Conservation (phyloP, 1,140 invertebrate species). For the Sweltsa coloradensis region DNA sequence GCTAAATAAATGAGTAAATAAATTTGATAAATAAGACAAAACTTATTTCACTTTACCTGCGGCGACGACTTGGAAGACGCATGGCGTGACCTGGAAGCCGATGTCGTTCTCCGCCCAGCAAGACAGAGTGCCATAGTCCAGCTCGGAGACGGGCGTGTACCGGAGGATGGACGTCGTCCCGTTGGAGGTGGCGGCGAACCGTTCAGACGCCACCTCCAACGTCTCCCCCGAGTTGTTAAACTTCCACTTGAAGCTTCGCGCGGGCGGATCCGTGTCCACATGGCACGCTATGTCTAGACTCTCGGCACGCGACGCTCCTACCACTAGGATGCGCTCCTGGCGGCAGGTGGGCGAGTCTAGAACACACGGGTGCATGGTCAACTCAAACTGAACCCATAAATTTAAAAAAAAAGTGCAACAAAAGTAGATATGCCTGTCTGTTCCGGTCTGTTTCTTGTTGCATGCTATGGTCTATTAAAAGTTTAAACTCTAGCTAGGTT, state of each 20-base stretch:
- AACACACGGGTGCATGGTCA: no score
- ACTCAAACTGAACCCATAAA: no score
- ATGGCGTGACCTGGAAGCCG: constrained; percentile 31
- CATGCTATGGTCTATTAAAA: no score
- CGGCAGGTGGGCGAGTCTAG: constrained; percentile 72
- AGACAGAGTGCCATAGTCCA: constrained; percentile 28
- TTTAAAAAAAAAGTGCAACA: no score
- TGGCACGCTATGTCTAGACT: constrained; percentile 70
- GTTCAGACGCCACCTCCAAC: constrained; percentile 57
- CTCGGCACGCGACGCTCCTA: constrained; percentile 73
- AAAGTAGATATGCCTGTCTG: no score
- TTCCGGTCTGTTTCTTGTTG: no score
- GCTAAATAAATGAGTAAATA: no score
- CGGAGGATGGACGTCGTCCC: constrained; percentile 51
- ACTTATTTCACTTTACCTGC: constrained; percentile 16
- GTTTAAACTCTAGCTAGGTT: no score
- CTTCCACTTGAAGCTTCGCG: constrained; percentile 75
- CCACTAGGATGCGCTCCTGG: constrained; percentile 57
- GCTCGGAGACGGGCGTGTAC: constrained; percentile 54
- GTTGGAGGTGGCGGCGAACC: constrained; percentile 40
- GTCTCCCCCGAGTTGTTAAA: constrained; percentile 83
- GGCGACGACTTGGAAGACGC: constrained; percentile 29
- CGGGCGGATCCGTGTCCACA: constrained; percentile 77
- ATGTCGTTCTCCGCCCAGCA: constrained; percentile 32
- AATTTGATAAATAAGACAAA: no score